phyloP scores from a whole-genome alignment of 2,888 invertebrate genomes.

The Epirrita christyi region DNA sequence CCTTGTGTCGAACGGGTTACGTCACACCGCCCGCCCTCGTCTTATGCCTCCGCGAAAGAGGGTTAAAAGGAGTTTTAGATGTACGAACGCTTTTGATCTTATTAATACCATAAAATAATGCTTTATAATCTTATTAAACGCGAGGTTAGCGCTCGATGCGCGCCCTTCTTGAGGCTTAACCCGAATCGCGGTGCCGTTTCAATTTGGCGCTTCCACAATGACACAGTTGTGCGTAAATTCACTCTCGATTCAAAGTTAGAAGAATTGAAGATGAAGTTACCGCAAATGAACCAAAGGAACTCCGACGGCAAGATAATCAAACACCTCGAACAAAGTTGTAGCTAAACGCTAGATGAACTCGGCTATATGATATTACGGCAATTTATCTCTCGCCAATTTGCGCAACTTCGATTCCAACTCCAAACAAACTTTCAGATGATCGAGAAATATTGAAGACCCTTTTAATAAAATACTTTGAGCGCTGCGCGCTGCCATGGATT shows the following conservation, averaged over 20 bases:
- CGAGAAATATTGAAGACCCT: constrained; percentile 56
- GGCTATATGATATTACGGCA: constrained; percentile 77
- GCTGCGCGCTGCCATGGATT: constrained; percentile 15
- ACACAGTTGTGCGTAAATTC: constrained; percentile 47
- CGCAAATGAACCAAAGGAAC: constrained; percentile 77
- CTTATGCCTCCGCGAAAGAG: constrained; percentile 79
- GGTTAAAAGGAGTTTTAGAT: constrained; percentile 85
- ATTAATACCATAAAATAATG: constrained; percentile 91
- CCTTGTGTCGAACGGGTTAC: constrained; percentile 73
- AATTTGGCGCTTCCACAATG: constrained; percentile 61
- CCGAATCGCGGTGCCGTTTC: constrained; percentile 56
- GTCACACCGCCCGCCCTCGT: constrained; percentile 72
- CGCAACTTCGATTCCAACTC: constrained; percentile 69
- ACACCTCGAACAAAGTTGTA: constrained; percentile 68
- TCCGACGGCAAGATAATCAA: constrained; percentile 75
- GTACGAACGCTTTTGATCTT: constrained; percentile 89
- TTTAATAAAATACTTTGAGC: constrained; percentile 35
- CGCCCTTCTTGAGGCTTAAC: constrained; percentile 69
- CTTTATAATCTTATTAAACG: constrained; percentile 91
- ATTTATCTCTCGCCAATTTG: constrained; percentile 81
- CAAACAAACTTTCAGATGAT: constrained; percentile 67
- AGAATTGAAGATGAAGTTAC: constrained; percentile 55
- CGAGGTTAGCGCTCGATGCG: constrained; percentile 86
- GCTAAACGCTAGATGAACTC: constrained; percentile 83
- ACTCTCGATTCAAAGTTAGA: constrained; percentile 42